Evolutionary conservation across 2,888 invertebrate species (phyloP), one percentile per base, ranked within the genome.

Genomic region (Tromatobia lineatoria): DNA sequence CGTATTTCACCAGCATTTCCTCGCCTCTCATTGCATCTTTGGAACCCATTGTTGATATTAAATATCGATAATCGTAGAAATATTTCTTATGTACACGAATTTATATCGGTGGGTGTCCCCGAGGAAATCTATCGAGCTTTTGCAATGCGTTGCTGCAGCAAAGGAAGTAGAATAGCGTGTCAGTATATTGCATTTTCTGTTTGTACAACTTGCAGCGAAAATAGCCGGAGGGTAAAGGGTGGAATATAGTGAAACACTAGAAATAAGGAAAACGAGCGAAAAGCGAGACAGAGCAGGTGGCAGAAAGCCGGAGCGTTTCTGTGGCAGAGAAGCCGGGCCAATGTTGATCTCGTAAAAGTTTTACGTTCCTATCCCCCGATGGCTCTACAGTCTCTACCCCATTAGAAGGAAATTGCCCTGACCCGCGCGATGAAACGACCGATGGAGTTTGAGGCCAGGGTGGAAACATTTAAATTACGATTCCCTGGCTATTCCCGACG

Each of bases 381-480:
- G 79, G 79, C 61, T 70, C 38, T 66, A 74, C 59, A 45, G 59
- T 47, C 47, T 74, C 64, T 64, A 34, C 57, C 73, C 83, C 85
- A 86, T 89, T 88, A 86, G 81, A 70, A 64, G 59, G 69, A 86
- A 87, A 89, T 89, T 89, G 85, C 86, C 70, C 80, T 76, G 85
- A 85, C 80, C 54, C 50, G 61, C 42, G 75, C 66, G 45, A 42
- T 64, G 25, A 20, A 52, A 50, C 70, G 34, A 23, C 59, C 57
- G 54, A 57, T 64, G 45, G 47, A 52, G 67, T 50, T 74, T 81
- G 45, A 29, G 29, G 38, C 52, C 23, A 13, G 29, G 50, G 29
- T 20, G 75, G n/a, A 71, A 77, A 82, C 87, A 88, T 89, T 88
- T 85, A 88, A 89, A 89, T 89, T 87, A 86, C 88, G 83, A 88